Conservation (phyloP, 2,888 invertebrate genomes). For the Agriopis leucophaearia region DNA sequence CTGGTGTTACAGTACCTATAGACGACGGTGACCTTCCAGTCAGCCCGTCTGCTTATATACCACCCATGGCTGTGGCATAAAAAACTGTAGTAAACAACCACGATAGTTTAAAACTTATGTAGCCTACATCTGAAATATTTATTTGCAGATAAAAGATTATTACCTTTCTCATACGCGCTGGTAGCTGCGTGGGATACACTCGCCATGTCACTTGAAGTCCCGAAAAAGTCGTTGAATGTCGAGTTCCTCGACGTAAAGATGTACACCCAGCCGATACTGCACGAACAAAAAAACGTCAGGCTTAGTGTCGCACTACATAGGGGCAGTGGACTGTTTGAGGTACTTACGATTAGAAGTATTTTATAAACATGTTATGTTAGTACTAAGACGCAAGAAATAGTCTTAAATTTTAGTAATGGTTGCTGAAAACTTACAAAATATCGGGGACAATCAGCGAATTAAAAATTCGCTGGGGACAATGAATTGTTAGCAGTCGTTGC, state of each 20-base stretch:
- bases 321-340: constrained; percentile 86
- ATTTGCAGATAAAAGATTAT: constrained; percentile 5
- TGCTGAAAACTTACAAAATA: too few relatives aligned
- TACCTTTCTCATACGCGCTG: constrained; percentile 92
- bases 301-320: constrained; percentile 85
- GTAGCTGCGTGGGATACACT: constrained; percentile 89
- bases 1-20: too few relatives aligned
- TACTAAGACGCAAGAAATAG: too few relatives aligned
- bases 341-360: constrained; percentile 41
- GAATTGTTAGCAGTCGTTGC: too few relatives aligned
- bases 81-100: neutral
- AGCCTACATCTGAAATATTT: neutral
- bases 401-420: too few relatives aligned
- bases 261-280: constrained; percentile 83
- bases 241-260: constrained; percentile 88
- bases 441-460: too few relatives aligned
- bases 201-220: constrained; percentile 81
- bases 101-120: neutral
- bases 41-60: too few relatives aligned
- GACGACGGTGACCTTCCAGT: too few relatives aligned
- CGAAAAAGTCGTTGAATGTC: constrained; percentile 88
- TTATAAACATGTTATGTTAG: neutral
- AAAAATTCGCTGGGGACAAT: too few relatives aligned
- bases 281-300: constrained; percentile 79
- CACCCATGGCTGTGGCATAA: too few relatives aligned